Conservation (phyloP, 1,140 invertebrate genomes). For the Leptoteleia sp. region DNA sequence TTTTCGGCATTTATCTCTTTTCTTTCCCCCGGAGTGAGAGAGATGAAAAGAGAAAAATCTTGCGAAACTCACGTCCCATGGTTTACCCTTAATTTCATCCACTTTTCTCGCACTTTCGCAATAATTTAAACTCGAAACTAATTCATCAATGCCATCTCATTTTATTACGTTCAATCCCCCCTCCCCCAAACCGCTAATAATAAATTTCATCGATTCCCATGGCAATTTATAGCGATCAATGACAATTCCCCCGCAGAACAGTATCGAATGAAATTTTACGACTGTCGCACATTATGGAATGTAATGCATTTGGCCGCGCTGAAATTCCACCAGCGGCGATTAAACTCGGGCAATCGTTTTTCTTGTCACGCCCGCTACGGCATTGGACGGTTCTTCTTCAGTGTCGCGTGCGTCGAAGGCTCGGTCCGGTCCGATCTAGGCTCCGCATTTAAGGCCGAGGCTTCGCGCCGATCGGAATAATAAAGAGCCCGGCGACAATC, state of each 20-base stretch:
- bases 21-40: too few species aligned
- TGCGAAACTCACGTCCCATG: too few species aligned
- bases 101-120: background rate
- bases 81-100: conserved; percentile 16
- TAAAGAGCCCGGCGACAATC: conserved; percentile 37
- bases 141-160: conserved; percentile 23
- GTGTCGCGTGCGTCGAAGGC: conserved; percentile 51
- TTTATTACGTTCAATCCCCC: background rate
- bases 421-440: conserved; percentile 38
- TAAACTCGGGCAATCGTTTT: conserved; percentile 53
- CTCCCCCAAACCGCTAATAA: conserved; percentile 9
- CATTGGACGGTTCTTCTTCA: conserved; percentile 64
- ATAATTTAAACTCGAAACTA: conserved; percentile 16
- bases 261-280: conserved; percentile 52
- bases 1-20: too few species aligned
- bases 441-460: conserved; percentile 60
- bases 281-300: conserved; percentile 52
- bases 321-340: conserved; percentile 45
- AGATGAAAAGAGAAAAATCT: too few species aligned
- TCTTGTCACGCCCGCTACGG: conserved; percentile 60
- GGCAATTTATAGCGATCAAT: conserved; percentile 39
- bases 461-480: conserved; percentile 47
- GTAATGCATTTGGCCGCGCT: conserved; percentile 38
- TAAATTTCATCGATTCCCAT: conserved; percentile 41
- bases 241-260: conserved; percentile 34